Conservation (phyloP, 2,797 vertebrate species). For the Glossophaga mutica region DNA sequence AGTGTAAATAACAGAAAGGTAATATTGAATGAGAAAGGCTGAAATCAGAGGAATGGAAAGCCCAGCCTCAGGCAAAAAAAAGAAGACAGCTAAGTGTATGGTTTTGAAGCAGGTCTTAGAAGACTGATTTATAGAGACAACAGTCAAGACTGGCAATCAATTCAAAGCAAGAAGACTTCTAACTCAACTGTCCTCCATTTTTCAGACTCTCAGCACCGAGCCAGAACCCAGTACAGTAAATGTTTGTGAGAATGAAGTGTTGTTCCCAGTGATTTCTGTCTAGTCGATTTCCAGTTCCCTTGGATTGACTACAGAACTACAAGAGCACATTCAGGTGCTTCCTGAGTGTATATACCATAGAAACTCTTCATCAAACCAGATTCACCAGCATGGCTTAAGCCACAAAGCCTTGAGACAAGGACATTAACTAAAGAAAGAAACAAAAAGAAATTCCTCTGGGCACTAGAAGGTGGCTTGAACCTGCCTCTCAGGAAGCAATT, state of each 20-base stretch:
- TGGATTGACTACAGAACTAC: background rate
- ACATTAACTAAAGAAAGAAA: conserved; percentile 2
- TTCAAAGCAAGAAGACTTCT: background rate
- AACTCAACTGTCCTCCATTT: background rate
- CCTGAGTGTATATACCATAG: background rate
- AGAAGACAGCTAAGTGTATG: background rate
- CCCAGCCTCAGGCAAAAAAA: background rate
- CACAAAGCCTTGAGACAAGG: background rate
- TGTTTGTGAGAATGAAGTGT: background rate
- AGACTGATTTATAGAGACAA: background rate
- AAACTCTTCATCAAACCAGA: background rate
- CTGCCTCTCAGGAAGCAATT: background rate
- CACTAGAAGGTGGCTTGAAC: background rate
- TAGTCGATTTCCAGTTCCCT: background rate
- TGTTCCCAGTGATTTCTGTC: background rate
- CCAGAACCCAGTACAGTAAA: background rate
- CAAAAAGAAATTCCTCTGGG: background rate
- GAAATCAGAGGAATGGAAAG: background rate
- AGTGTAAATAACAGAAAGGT: conserved; percentile 26
- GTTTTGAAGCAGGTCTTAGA: background rate
- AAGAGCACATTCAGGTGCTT: background rate
- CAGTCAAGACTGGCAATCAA: background rate
- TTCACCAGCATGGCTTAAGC: background rate
- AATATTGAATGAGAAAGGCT: background rate
- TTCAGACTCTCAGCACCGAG: background rate